A percentile compares a stretch with the other conserved stretches of the same genome.
Conservation (phyloP, 1,140 invertebrate species). For the Pseudomyrmex cubaensis region DNA sequence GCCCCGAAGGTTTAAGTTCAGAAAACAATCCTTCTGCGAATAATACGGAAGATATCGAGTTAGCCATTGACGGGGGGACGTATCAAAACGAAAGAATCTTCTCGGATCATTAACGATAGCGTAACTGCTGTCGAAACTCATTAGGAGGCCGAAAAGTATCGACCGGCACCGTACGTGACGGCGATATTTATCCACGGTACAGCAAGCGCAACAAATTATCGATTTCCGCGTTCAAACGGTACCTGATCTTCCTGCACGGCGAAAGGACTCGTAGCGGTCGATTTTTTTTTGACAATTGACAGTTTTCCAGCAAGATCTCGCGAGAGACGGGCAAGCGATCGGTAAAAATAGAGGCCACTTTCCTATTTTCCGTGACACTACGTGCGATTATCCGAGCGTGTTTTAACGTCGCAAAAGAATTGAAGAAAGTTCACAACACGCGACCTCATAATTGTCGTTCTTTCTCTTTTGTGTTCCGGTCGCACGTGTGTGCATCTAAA, state of each 20-base stretch:
- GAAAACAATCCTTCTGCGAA: background rate
- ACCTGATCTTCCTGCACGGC: background rate
- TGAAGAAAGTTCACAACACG: constrained; percentile 25
- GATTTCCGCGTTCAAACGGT: constrained; percentile 49
- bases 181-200: background rate
- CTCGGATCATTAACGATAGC: constrained; percentile 41
- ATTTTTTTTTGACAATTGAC: too few species aligned
- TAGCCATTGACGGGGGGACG: background rate
- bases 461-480: constrained; percentile 24
- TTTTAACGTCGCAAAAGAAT: background rate
- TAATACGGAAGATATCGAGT: background rate
- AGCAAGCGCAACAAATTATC: constrained; percentile 22
- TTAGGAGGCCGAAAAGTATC: constrained; percentile 23
- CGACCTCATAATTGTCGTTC: constrained; percentile 29
- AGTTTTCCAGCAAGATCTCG: too few species aligned
- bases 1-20: background rate
- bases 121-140: constrained; percentile 41
- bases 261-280: too few species aligned
- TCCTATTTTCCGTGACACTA: background rate
- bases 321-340: background rate
- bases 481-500: constrained; percentile 10
- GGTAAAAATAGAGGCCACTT: background rate
- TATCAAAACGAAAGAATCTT: background rate
- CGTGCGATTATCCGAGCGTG: background rate
- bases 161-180: background rate